Evolutionary conservation across 2,888 invertebrate species (phyloP).

Genomic region (Perizoma flavofasciatum): DNA sequence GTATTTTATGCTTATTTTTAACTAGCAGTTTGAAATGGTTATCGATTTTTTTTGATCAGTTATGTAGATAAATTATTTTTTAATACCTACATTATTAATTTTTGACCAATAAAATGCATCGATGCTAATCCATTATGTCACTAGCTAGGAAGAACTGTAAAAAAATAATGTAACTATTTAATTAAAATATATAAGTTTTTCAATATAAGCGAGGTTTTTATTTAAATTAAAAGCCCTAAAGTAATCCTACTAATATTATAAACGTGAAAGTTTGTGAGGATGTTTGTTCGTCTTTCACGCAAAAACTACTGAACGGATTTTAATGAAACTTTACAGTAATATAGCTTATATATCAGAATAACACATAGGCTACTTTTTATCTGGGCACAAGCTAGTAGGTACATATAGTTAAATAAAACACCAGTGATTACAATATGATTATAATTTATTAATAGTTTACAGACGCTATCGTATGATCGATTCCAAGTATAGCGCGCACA

Average conservation of each 20-base stretch:
- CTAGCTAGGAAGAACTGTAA: slow-evolving; percentile 82
- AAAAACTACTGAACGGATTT: too few relatives aligned
- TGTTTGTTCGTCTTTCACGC: too few relatives aligned
- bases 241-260: too few relatives aligned
- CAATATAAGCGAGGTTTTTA: slow-evolving; percentile 54
- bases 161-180: slow-evolving; percentile 82
- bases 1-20: slow-evolving; percentile 54
- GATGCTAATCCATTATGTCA: slow-evolving; percentile 73
- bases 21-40: slow-evolving; percentile 64
- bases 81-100: slow-evolving; percentile 66
- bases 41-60: slow-evolving; percentile 67
- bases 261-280: too few relatives aligned
- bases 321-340: too few relatives aligned
- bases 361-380: too few relatives aligned
- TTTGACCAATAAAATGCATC: slow-evolving; percentile 80
- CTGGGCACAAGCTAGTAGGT: too few relatives aligned
- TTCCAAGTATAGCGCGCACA: slow-evolving; percentile 58
- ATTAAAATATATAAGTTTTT: slow-evolving; percentile 83
- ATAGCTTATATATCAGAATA: too few relatives aligned
- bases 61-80: slow-evolving; percentile 79
- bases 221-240: slow-evolving; percentile 35
- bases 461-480: slow-evolving; percentile 81
- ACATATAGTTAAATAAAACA: slow-evolving; percentile 54
- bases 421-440: slow-evolving; percentile 72
- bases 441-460: slow-evolving; percentile 84